Percentiles rank a stretch among this genome's conserved stretches.
These are phyloP conservation scores for Eucera pruinosa DNA, from an alignment of 2,888 invertebrate genomes.

Conservation along the genomic window DNA sequence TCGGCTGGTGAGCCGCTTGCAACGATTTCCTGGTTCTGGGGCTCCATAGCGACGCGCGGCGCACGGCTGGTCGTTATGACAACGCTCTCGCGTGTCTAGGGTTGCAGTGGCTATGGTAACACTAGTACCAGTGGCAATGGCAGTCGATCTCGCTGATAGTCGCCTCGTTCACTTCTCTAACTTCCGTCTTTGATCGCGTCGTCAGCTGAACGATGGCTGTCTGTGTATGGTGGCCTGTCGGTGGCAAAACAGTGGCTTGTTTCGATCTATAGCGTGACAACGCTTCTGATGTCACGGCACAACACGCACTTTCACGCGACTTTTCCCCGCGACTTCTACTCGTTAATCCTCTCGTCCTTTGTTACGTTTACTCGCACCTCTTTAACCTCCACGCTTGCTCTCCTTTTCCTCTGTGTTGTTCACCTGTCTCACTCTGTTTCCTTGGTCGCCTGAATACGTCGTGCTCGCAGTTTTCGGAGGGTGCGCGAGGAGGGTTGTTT, in stretches of 20 bases:
- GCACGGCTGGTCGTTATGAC: conserved; percentile 68
- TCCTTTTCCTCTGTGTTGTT: conserved; percentile 22
- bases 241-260: conserved; percentile 39
- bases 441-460: conserved; percentile 13
- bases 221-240: no score
- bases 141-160: conserved; percentile 47
- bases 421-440: conserved; percentile 28
- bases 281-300: conserved; percentile 40
- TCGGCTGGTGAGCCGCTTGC: conserved; percentile 93
- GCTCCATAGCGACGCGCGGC: conserved; percentile 87
- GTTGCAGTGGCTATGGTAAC: conserved; percentile 56
- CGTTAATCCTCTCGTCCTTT: conserved; percentile 24
- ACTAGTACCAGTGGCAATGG: conserved; percentile 32
- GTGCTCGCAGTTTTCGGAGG: conserved; percentile 44
- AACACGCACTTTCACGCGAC: conserved; percentile 56
- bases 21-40: conserved; percentile 91
- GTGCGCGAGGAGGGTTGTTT: conserved; percentile 22
- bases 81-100: conserved; percentile 64
- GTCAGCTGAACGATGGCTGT: conserved; percentile 11
- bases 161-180: conserved; percentile 28
- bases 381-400: neutral
- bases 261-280: conserved; percentile 24
- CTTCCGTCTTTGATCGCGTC: conserved; percentile 24
- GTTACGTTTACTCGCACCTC: conserved; percentile 14
- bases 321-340: conserved; percentile 5